Evolutionary conservation across 92 coral and sea anemone species (phyloP).

Genomic region (Montipora capitata): DNA sequence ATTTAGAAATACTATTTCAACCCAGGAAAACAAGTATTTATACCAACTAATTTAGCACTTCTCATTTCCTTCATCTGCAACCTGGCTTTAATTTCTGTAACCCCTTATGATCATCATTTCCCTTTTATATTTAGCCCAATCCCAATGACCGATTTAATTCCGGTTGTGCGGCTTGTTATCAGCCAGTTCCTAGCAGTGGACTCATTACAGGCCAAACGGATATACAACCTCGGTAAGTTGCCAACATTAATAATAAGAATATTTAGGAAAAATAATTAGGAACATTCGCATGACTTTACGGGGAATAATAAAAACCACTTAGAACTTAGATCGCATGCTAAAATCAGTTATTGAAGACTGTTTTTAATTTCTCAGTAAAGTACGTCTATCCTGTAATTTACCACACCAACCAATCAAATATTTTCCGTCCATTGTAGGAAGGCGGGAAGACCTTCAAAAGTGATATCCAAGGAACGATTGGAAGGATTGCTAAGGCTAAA

Average conservation of each 20-base stretch:
- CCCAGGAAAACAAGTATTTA: no score
- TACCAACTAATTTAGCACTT: no score
- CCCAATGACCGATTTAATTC: background rate
- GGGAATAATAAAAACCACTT: no score
- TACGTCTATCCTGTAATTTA: background rate
- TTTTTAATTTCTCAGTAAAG: no score
- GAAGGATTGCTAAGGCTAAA: slow-evolving; percentile 41
- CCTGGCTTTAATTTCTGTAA: background rate
- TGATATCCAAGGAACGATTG: slow-evolving; percentile 37
- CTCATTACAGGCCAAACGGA: background rate
- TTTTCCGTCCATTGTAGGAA: background rate
- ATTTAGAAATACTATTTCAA: no score
- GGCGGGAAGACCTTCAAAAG: slow-evolving; percentile 39
- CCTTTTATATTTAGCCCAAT: background rate
- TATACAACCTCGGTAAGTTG: background rate
- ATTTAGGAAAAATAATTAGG: no score
- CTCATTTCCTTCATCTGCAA: background rate
- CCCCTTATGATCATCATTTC: background rate
- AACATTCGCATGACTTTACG: no score
- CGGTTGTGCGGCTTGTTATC: slow-evolving; percentile 2
- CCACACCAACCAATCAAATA: background rate
- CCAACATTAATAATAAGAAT: background rate
- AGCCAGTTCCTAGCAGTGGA: background rate
- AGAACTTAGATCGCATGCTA: no score
- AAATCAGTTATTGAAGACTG: no score